A percentile compares a stretch with the other conserved stretches of the same genome.
These are phyloP conservation scores for Tridacna crocea DNA, from an alignment of 2,888 invertebrate species.

Conservation along the genomic window DNA sequence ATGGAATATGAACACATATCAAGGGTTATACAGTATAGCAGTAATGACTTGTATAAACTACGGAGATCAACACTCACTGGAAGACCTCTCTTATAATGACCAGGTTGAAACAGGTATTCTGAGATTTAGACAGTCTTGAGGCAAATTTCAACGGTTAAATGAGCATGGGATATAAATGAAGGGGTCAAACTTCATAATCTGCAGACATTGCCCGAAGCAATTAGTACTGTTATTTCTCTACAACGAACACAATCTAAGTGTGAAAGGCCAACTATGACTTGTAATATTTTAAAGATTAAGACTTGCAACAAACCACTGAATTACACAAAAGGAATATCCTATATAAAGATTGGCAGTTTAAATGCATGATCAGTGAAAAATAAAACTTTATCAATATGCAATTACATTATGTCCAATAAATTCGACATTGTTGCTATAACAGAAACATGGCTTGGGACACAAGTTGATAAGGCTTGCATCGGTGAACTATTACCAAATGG, in stretches of 20 bases:
- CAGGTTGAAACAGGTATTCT: not conserved
- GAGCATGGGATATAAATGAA: not conserved
- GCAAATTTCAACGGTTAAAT: too few relatives aligned
- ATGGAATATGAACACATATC: not conserved
- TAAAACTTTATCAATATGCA: not conserved
- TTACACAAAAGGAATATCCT: not conserved
- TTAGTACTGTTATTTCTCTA: not conserved
- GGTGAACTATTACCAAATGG: not conserved
- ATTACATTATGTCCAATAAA: not conserved
- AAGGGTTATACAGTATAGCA: not conserved
- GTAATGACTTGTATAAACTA: slow-evolving; percentile 2
- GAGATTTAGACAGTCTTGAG: too few relatives aligned
- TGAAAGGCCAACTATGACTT: not conserved
- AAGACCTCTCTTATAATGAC: not conserved
- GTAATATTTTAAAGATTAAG: too few relatives aligned
- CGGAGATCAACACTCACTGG: not conserved
- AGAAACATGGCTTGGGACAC: slow-evolving; percentile 1
- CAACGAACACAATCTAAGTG: not conserved
- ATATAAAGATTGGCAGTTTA: not conserved
- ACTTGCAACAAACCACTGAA: not conserved
- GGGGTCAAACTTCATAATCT: not conserved
- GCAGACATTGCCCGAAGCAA: not conserved
- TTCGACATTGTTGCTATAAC: not conserved
- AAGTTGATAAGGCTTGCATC: not conserved
- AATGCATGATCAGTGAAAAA: not conserved